These are phyloP conservation scores for Halocynthia aurantium DNA, from an alignment of 23 tunicate genomes.

Conservation along the genomic window DNA sequence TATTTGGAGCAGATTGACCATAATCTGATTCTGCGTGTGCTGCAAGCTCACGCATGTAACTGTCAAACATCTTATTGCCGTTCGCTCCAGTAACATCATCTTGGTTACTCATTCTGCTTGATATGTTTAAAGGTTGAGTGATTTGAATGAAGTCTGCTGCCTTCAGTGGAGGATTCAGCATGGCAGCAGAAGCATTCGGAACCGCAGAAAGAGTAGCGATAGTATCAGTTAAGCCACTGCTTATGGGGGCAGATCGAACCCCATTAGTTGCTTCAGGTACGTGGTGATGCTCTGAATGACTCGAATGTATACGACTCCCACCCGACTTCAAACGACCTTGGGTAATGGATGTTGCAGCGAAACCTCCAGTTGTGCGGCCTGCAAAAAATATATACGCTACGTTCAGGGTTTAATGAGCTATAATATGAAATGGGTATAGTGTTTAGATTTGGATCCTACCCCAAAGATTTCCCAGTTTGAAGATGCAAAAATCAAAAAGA, in stretches of 20 bases:
- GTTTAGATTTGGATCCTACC: background rate
- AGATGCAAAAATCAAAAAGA: background rate
- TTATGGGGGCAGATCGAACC: too few species aligned
- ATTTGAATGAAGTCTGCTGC: slow-evolving; percentile 81
- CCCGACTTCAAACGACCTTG: slow-evolving; percentile 3
- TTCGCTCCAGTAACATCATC: slow-evolving; percentile 11
- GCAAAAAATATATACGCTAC: background rate
- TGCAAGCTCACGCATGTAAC: slow-evolving; percentile 75
- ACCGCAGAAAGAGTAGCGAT: background rate
- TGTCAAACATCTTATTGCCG: slow-evolving; percentile 65
- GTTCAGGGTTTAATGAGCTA: too few species aligned
- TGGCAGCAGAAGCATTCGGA: background rate
- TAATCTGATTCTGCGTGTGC: slow-evolving; percentile 11
- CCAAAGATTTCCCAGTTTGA: background rate
- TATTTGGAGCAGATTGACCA: slow-evolving; percentile 8
- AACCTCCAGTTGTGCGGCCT: slow-evolving; percentile 30
- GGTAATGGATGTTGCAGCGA: slow-evolving; percentile 12
- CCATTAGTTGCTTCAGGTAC: slow-evolving; percentile 11
- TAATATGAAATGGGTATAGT: too few species aligned
- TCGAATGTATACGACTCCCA: background rate
- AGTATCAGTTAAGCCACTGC: background rate
- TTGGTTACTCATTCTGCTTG: slow-evolving; percentile 21
- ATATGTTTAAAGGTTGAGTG: slow-evolving; percentile 54
- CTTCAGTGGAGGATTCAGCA: slow-evolving; percentile 2
- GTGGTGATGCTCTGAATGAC: background rate